These are phyloP conservation scores for Cardiocondyla obscurior DNA, from an alignment of 1,140 invertebrate species.

Conservation along the genomic window DNA sequence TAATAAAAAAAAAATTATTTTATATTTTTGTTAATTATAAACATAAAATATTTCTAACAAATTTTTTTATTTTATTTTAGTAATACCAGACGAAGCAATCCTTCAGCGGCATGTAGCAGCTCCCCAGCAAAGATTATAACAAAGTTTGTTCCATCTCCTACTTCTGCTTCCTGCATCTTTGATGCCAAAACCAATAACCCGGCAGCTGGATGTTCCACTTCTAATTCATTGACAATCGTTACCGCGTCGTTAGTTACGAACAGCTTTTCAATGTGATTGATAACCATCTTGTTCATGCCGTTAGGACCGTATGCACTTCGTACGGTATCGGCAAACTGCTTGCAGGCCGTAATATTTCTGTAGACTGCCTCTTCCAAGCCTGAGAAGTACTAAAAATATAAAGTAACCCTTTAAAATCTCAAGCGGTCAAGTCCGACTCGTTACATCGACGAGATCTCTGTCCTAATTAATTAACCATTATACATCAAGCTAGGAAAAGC, in stretches of 20 bases:
- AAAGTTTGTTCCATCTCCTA: conserved; percentile 99
- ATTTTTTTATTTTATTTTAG: background rate
- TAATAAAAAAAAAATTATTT: background rate
- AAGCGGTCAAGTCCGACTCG: background rate
- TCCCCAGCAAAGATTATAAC: conserved; percentile 97
- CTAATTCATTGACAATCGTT: conserved; percentile 97
- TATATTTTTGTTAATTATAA: background rate
- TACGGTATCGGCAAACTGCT: conserved; percentile 96
- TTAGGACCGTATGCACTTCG: conserved; percentile 98
- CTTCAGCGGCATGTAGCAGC: conserved; percentile 95
- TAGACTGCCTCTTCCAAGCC: conserved; percentile 99
- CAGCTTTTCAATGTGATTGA: conserved; percentile 99
- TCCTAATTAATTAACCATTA: background rate
- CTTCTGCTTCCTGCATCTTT: conserved; percentile 99
- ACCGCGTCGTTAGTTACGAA: conserved; percentile 99
- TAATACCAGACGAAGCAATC: conserved; percentile 90
- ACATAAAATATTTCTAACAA: background rate
- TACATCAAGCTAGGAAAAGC: background rate
- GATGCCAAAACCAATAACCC: conserved; percentile 97
- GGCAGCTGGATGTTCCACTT: conserved; percentile 99
- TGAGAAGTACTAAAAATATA: conserved; percentile 92
- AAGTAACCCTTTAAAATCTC: background rate
- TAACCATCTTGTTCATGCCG: conserved; percentile 99
- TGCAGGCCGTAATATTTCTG: conserved; percentile 98
- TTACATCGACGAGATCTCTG: background rate